Base-by-base conservation (phyloP, 64 coral and sea anemone species). In the Acropora tenuis region DNA sequence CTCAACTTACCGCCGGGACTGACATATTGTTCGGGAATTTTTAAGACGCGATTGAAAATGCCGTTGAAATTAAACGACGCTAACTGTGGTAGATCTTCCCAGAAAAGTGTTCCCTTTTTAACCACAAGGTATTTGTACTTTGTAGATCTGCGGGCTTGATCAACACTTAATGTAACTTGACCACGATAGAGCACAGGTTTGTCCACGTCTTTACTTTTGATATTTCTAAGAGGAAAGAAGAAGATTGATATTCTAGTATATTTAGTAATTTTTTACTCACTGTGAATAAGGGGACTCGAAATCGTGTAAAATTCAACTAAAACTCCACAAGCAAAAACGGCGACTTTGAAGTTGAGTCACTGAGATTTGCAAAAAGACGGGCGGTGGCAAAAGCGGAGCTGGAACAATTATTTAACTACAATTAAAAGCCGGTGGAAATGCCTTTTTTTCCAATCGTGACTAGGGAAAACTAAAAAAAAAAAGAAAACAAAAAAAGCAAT, bases 91-190 rank as follows among this genome's bases (percentile, higher is more conserved):
- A 79, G 53, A 18, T 79, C 2, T n/a, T 79, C 77, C 77, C 77
- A 79, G 49, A 10, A 48, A 79, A 57, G 0, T 6, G 0, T 30
- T 52, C 77, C 77, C 9, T 79, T 79, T 40, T 79, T 79, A 4
- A 79, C 49, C 77, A 79, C 77, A 47, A 79, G 3, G 77, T 79
- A 79, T 20, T 79, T 79, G 77, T 79, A 79, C 47, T 50, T 50
- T 50, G 49, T 79, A n/a, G 6, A 18, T 79, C 50, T 79, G 3
- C 49, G 49, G 50, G 77, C 77, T 46, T 48, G 77, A 79, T 79
- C 77, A 52, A 79, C 17, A n/a, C 17, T 55, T 79, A 79, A 6
- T 53, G 49, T 79, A 48, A 79, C 48, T 19, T 79, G 47, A 18
- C 77, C 77, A 79, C 77, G 77, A 79, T 50, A 79, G 50, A 79